Percentiles rank a stretch among this genome's conserved stretches.
These are phyloP conservation scores for Nomada hirtipes DNA, from an alignment of 2,888 invertebrate genomes.

Conservation along the genomic window DNA sequence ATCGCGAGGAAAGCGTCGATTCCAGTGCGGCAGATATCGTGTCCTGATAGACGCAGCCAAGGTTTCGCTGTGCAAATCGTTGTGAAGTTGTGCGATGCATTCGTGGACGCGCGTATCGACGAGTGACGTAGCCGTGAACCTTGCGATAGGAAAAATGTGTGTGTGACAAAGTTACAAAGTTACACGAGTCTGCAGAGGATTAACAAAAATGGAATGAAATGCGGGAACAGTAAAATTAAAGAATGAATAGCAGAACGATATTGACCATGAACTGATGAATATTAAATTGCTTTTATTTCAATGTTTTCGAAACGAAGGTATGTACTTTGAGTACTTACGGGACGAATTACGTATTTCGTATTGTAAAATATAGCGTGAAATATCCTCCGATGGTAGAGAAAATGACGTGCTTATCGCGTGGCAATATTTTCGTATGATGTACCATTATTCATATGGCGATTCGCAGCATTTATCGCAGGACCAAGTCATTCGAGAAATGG, in stretches of 20 bases:
- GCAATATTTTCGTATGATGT: constrained; percentile 1
- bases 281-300: too few relatives aligned
- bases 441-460: background rate
- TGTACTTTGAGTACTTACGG: too few relatives aligned
- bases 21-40: constrained; percentile 9
- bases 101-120: constrained; percentile 58
- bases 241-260: too few relatives aligned
- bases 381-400: background rate
- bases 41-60: background rate
- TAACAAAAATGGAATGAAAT: too few relatives aligned
- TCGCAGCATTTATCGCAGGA: background rate
- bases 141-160: constrained; percentile 68
- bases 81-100: background rate
- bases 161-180: too few relatives aligned
- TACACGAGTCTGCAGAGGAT: too few relatives aligned
- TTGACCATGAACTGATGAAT: too few relatives aligned
- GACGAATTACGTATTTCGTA: too few relatives aligned
- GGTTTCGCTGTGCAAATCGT: constrained; percentile 16
- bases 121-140: constrained; percentile 77
- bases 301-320: too few relatives aligned
- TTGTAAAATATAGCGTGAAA: too few relatives aligned
- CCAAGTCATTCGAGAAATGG: constrained; percentile 25
- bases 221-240: too few relatives aligned
- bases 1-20: constrained; percentile 26
- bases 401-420: constrained; percentile 5